These are phyloP conservation scores for Halyomorpha halys DNA, from an alignment of 1,140 invertebrate genomes.

Conservation along the genomic window DNA sequence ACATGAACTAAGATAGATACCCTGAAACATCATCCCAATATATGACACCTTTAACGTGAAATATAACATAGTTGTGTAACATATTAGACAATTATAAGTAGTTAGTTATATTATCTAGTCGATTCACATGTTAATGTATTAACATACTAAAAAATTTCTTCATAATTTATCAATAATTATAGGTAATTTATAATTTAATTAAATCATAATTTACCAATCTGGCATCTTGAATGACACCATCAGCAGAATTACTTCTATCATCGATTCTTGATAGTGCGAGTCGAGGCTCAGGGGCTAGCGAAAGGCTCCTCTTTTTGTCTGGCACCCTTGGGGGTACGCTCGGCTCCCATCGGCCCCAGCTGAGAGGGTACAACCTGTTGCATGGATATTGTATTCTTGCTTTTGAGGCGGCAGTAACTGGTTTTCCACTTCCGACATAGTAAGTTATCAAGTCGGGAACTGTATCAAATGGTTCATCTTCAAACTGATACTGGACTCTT, in stretches of 20 bases:
- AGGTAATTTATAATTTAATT: no score
- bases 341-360: conserved; percentile 51
- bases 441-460: conserved; percentile 88
- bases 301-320: conserved; percentile 55
- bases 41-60: no score
- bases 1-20: no score
- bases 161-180: no score
- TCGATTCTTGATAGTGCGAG: conserved; percentile 33
- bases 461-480: conserved; percentile 86
- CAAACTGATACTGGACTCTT: conserved; percentile 83
- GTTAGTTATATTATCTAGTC: no score
- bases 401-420: conserved; percentile 76
- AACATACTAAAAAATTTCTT: no score
- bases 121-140: no score
- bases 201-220: conserved; percentile 17
- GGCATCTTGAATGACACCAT: conserved; percentile 43
- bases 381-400: conserved; percentile 71
- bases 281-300: conserved; percentile 44
- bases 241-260: conserved; percentile 49
- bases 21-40: no score
- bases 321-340: conserved; percentile 47
- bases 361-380: conserved; percentile 57
- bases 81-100: no score
- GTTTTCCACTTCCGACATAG: conserved; percentile 80
- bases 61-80: no score